Evolutionary conservation across 2,888 invertebrate genomes (phyloP), one percentile per base, ranked within the genome.

Genomic region (Eristalinus sepulchralis): DNA sequence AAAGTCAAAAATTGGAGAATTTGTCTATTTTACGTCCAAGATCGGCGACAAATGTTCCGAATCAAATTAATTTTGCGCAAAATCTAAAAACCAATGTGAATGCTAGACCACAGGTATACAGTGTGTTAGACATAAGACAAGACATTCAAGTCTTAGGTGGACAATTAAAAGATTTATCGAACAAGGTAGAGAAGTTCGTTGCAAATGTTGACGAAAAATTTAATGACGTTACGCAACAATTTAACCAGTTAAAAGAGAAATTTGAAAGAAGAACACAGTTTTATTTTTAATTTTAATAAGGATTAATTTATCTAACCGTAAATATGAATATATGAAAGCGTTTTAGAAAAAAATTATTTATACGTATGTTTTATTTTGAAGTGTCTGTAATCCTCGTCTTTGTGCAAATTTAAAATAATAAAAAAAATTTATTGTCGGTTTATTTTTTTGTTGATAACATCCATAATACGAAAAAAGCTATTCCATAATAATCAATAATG

Each of bases 21-120:
- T 90, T 90, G n/a, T 86, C 84, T 17, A 71, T 92, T 36, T 70
- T 91, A 36, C 89, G 92, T 4, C 92, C 92, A 11, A 90, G 91
- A 1, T 92, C 92, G 0, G 90, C 91, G 4, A 91, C 92, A 0
- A 92, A 92, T 89, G 91, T 91, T 36, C 90, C 90, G 0, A 90
- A 91, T 71, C 90, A 90, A 72, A 33, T 90, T 55, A 77, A 86
- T 24, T 83, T 89, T 6, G 88, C 89, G 67, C 89, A 89, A 62
- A 90, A 89, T 27, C 60, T 77, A 0, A 89, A 90, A 17, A 85
- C 89, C 22, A 88, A 90, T 0, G 88, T 89, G 0, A 90, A 90
- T 70, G 86, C 90, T 1, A 91, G 90, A 70, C 89, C 89, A 36
- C 90, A 91, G 77, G 83, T 89, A 0, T 91, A 90, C 71, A 88